phyloP scores from a whole-genome alignment of 2,888 invertebrate genomes.

The Drosophila crucigera region DNA sequence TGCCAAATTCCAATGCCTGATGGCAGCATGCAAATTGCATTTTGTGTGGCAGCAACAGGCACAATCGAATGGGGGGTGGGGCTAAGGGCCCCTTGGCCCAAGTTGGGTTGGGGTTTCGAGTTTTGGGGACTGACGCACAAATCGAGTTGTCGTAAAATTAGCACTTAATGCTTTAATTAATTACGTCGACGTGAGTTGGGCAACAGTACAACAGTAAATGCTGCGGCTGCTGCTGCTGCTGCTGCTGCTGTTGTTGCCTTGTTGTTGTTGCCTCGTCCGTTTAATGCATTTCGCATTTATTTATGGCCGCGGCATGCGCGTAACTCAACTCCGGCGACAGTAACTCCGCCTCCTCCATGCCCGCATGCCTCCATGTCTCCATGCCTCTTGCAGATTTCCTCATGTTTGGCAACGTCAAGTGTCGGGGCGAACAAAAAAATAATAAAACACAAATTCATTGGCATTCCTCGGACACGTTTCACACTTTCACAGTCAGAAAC shows the following conservation, averaged over 20 bases:
- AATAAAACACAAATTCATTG: slow-evolving; percentile 64
- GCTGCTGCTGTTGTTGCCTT: slow-evolving; percentile 20
- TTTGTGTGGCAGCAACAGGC: slow-evolving; percentile 22
- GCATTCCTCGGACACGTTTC: slow-evolving; percentile 77
- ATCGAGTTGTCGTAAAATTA: slow-evolving; percentile 82
- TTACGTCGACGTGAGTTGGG: slow-evolving; percentile 76
- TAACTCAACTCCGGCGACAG: slow-evolving; percentile 66
- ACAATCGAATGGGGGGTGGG: neutral
- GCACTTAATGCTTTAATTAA: slow-evolving; percentile 82
- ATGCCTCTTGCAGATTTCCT: slow-evolving; percentile 33
- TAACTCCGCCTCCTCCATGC: neutral
- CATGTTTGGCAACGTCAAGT: slow-evolving; percentile 77
- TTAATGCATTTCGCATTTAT: slow-evolving; percentile 81
- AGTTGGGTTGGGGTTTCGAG: neutral
- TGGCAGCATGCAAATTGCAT: slow-evolving; percentile 78
- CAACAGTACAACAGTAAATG: slow-evolving; percentile 35
- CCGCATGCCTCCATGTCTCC: neutral
- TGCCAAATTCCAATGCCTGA: slow-evolving; percentile 77
- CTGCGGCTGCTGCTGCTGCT: slow-evolving; percentile 31
- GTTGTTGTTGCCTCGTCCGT: slow-evolving; percentile 57
- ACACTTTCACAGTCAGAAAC: slow-evolving; percentile 65
- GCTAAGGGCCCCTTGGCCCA: slow-evolving; percentile 11
- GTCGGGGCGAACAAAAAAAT: slow-evolving; percentile 60
- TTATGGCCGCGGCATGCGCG: slow-evolving; percentile 77
- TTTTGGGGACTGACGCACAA: slow-evolving; percentile 69